These are phyloP conservation scores for Tympanoctomys barrerae DNA, from an alignment of 2,797 vertebrate species.

Conservation along the genomic window DNA sequence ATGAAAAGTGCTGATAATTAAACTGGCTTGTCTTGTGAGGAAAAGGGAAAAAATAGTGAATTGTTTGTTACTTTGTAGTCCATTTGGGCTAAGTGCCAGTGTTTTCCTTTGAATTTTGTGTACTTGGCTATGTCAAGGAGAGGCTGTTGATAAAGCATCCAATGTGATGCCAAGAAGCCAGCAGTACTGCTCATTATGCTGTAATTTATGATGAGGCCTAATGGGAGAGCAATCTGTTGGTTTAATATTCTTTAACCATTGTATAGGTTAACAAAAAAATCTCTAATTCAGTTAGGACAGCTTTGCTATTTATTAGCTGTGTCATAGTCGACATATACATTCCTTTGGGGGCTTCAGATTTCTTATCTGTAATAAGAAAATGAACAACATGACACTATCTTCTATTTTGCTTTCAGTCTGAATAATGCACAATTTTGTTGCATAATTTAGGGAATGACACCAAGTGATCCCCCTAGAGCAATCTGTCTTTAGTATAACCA, in stretches of 20 bases:
- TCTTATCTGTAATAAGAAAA: constrained; percentile 47
- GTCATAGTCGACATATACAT: not conserved
- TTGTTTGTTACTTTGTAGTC: constrained; percentile 63
- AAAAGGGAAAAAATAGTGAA: constrained; percentile 31
- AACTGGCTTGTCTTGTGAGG: constrained; percentile 51
- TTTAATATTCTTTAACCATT: constrained; percentile 58
- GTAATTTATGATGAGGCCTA: constrained; percentile 27
- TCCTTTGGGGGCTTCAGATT: not conserved
- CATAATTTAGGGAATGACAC: constrained; percentile 35
- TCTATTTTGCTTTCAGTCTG: constrained; percentile 35
- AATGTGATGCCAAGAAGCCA: constrained; percentile 46
- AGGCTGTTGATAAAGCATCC: constrained; percentile 55
- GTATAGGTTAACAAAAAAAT: constrained; percentile 38
- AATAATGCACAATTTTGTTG: constrained; percentile 48
- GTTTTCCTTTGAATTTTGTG: constrained; percentile 66
- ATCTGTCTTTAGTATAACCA: constrained; percentile 20
- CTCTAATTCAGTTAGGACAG: not conserved
- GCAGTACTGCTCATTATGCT: not conserved
- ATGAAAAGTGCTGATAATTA: constrained; percentile 68
- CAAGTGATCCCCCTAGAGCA: not conserved
- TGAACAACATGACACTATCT: constrained; percentile 27
- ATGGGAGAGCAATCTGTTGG: not conserved
- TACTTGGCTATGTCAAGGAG: constrained; percentile 44
- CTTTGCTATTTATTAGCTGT: constrained; percentile 10
- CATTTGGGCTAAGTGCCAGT: constrained; percentile 39